Base-by-base conservation (phyloP, 2,797 vertebrate species). In the Sarcoramphus papa region DNA sequence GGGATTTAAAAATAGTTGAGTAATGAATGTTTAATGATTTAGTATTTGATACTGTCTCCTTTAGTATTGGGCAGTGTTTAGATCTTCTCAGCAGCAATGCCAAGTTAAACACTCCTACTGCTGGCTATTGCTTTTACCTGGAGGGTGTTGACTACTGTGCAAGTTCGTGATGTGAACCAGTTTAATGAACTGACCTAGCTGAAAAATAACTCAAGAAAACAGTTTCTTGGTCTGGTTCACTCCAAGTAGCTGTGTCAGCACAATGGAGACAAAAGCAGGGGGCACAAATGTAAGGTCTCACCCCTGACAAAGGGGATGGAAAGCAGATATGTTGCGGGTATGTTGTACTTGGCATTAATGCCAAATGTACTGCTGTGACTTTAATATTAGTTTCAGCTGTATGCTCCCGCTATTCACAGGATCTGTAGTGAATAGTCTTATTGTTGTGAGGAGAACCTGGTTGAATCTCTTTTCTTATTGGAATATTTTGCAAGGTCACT, bases 1-100 rank as follows among this genome's bases (percentile, higher is more conserved):
- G 14, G 50, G 54, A 54, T 91, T 91, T 92, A 83, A 96, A 94
- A 94, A 80, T 85, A 83, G 40, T 70, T 83, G 68, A 88, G 33
- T 82, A 81, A 68, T 64, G 11, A 95, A 75, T 72, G 33, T 60
- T 92, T 91, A 92, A 88, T 92, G 45, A 64, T 43, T 37, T 70
- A 60, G 14, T 50, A 31, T 87, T 91, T 82, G n/a, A 85, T 78
- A 76, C 28, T 75, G 14, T 75, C 24, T 43, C 2, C 21, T 41
- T 74, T 56, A 51, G 24, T 40, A 16, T 11, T 77, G 41, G 48
- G 10, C 57, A 31, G 17, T 31, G 8, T 51, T 92, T 68, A 88
- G 64, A 60, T 93, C 64, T 40, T 77, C 50, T 93, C 2, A 7
- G 41, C 28, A 88, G 48, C 73, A 77, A 30, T 84, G 35, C 37